A percentile compares a stretch with the other conserved stretches of the same genome.
Evolutionary conservation across 2,797 vertebrate genomes (phyloP).

Genomic region (Acanthis flammea): DNA sequence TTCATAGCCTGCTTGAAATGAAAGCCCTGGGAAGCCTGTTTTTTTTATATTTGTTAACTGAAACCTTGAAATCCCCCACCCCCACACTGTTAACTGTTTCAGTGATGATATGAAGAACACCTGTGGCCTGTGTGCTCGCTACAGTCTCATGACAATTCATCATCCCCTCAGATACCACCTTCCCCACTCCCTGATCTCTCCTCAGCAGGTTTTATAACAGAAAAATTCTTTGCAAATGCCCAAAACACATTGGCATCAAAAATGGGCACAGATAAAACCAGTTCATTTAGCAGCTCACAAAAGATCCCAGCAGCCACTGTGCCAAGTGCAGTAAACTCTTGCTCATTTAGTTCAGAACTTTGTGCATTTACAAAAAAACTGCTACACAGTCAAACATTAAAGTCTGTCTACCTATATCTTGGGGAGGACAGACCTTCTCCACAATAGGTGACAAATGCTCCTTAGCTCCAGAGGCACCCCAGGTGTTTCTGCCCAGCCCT

Average conservation of each 20-base stretch:
- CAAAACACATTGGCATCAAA: not conserved
- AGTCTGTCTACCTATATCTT: not conserved
- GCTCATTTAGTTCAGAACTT: not conserved
- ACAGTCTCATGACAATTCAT: accelerated
- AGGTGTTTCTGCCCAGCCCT: not conserved
- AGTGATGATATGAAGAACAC: not conserved
- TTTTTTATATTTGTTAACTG: not conserved
- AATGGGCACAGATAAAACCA: not conserved
- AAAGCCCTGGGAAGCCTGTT: not conserved
- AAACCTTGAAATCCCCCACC: not conserved
- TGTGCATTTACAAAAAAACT: not conserved
- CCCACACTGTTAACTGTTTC: not conserved
- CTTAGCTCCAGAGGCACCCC: not conserved
- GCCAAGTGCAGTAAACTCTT: not conserved
- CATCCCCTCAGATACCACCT: not conserved
- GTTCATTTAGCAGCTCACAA: not conserved
- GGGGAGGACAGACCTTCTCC: not conserved
- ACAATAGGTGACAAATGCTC: not conserved
- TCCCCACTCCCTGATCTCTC: not conserved
- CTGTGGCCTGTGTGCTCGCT: not conserved
- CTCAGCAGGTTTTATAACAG: not conserved
- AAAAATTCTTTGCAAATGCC: not conserved
- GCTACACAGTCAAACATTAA: not conserved
- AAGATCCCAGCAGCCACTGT: not conserved
- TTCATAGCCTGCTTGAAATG: not conserved